phyloP scores from a whole-genome alignment of 2,888 invertebrate genomes.

The Orthosia gothica region DNA sequence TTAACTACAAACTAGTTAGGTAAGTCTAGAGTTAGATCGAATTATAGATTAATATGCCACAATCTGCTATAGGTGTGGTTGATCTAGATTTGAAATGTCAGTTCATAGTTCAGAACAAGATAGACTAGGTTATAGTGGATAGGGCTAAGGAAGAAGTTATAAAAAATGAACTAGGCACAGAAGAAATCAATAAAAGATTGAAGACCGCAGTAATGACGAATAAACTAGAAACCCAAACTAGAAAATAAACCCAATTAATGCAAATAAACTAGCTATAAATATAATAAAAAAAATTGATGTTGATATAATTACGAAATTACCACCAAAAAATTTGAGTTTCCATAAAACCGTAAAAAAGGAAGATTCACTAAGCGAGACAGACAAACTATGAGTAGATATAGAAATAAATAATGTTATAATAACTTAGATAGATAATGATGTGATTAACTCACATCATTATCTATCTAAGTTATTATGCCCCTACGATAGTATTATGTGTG shows the following conservation, averaged over 20 bases:
- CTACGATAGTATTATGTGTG: too few species aligned
- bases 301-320: background rate
- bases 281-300: background rate
- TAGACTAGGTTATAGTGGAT: background rate
- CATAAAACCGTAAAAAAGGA: background rate
- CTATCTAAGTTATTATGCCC: background rate
- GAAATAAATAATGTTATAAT: too few species aligned
- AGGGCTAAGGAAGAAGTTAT: background rate
- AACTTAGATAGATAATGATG: too few species aligned
- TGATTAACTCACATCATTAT: too few species aligned
- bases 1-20: conserved; percentile 41
- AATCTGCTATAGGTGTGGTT: conserved; percentile 39
- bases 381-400: background rate
- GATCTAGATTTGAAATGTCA: conserved; percentile 62
- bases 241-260: background rate
- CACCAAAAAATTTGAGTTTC: background rate
- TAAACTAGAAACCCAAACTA: too few species aligned
- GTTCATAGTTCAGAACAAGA: conserved; percentile 43
- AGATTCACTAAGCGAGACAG: background rate
- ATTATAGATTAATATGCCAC: conserved; percentile 53
- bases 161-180: background rate
- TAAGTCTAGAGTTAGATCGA: conserved; percentile 38
- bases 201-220: background rate
- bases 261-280: background rate
- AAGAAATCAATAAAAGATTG: background rate